These are phyloP conservation scores for Nesogale talazaci DNA, from an alignment of 2,113 vertebrate species.

Conservation along the genomic window DNA sequence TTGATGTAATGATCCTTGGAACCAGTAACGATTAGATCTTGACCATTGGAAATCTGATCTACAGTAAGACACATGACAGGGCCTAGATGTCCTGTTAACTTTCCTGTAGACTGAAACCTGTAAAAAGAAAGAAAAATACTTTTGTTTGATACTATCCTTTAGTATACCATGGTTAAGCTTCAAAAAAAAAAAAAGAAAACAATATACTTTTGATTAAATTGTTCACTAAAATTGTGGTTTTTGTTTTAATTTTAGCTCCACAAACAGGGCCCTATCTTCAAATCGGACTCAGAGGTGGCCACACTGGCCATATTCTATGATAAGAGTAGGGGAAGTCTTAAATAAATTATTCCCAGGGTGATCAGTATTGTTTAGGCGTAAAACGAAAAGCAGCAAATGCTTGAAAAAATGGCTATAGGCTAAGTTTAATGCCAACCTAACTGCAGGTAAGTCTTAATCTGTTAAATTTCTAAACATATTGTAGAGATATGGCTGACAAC, in stretches of 20 bases:
- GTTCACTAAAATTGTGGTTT: neutral
- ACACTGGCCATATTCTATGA: neutral
- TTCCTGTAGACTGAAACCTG: constrained; percentile 98
- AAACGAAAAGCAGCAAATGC: constrained; percentile 29
- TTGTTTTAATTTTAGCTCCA: constrained; percentile 28
- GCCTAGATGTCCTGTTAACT: constrained; percentile 95
- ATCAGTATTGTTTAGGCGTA: neutral
- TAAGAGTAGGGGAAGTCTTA: neutral
- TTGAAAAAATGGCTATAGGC: neutral
- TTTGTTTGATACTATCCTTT: constrained; percentile 41
- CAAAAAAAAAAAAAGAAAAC: neutral
- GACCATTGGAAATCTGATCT: constrained; percentile 91
- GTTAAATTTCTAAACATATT: neutral
- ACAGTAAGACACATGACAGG: constrained; percentile 97
- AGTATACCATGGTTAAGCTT: neutral
- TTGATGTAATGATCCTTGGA: constrained; percentile 98
- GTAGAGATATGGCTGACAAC: constrained; percentile 1
- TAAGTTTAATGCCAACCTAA: neutral
- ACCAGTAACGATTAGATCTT: constrained; percentile 97
- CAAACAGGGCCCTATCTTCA: neutral
- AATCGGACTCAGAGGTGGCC: neutral
- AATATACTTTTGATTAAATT: constrained; percentile 18
- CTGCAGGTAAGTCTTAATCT: neutral
- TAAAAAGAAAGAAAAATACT: constrained; percentile 32
- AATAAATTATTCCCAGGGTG: neutral